These are phyloP conservation scores for Rhagonycha fulva DNA, from an alignment of 2,888 invertebrate species.

Conservation along the genomic window DNA sequence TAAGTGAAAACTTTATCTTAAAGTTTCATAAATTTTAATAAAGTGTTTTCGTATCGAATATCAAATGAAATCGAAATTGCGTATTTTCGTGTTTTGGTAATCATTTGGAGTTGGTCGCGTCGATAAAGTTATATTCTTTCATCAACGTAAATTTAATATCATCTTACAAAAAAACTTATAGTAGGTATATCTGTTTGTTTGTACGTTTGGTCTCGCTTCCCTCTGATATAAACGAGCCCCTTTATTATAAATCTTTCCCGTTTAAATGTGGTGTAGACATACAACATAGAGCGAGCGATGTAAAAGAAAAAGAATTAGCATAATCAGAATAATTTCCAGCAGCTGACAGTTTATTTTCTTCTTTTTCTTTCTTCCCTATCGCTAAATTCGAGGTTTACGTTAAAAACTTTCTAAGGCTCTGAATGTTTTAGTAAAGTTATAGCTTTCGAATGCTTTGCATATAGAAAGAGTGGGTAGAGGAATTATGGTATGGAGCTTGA, in stretches of 20 bases:
- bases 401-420: conserved; percentile 55
- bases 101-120: conserved; percentile 4
- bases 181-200: conserved; percentile 30
- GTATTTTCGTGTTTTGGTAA: conserved; percentile 19
- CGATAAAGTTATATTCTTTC: conserved; percentile 2
- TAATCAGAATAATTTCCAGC: conserved; percentile 67
- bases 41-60: conserved; percentile 30
- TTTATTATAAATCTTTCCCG: conserved; percentile 44
- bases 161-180: conserved; percentile 18
- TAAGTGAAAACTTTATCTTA: conserved; percentile 38
- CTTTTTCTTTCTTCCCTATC: conserved; percentile 55
- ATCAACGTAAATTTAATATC: conserved; percentile 22
- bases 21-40: conserved; percentile 34
- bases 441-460: conserved; percentile 55
- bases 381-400: conserved; percentile 43
- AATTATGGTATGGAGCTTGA: conserved; percentile 37
- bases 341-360: conserved; percentile 64
- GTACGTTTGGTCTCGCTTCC: conserved; percentile 22
- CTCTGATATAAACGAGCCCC: conserved; percentile 32
- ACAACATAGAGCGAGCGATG: conserved; percentile 47
- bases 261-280: conserved; percentile 50
- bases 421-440: conserved; percentile 56
- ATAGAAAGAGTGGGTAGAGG: conserved; percentile 48
- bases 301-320: conserved; percentile 63
- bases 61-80: conserved; percentile 27